These are phyloP conservation scores for Conger conger DNA, from an alignment of 2,113 vertebrate species.

Conservation along the genomic window DNA sequence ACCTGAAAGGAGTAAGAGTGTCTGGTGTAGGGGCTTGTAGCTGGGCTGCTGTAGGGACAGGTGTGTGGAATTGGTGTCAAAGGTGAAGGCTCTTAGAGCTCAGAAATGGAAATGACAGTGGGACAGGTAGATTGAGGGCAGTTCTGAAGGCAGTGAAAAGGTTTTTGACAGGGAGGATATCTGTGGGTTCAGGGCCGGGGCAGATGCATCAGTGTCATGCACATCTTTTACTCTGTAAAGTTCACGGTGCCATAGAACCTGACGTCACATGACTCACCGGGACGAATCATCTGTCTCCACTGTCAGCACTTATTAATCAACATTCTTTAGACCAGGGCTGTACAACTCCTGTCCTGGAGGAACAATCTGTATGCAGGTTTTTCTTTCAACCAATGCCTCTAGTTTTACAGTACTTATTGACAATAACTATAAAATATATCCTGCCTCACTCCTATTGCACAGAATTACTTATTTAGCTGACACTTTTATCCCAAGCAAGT, in stretches of 20 bases:
- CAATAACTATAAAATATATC: too few species aligned
- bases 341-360: too few species aligned
- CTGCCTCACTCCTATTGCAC: not conserved
- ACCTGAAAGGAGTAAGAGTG: too few species aligned
- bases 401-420: too few species aligned
- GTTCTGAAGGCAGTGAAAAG: too few species aligned
- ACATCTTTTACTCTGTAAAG: not conserved
- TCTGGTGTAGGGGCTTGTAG: not conserved
- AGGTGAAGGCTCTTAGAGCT: too few species aligned
- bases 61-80: not conserved
- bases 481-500: too few species aligned
- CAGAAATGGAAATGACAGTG: too few species aligned
- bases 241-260: not conserved
- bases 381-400: too few species aligned
- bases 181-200: not conserved
- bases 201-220: not conserved
- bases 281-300: not conserved
- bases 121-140: too few species aligned
- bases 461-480: too few species aligned
- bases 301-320: not conserved
- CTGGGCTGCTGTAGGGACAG: not conserved
- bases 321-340: not conserved
- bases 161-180: not conserved
- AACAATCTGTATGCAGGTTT: too few species aligned
- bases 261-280: not conserved